Conservation (phyloP, 2,113 vertebrate species). For the Typhlomys cinereus region DNA sequence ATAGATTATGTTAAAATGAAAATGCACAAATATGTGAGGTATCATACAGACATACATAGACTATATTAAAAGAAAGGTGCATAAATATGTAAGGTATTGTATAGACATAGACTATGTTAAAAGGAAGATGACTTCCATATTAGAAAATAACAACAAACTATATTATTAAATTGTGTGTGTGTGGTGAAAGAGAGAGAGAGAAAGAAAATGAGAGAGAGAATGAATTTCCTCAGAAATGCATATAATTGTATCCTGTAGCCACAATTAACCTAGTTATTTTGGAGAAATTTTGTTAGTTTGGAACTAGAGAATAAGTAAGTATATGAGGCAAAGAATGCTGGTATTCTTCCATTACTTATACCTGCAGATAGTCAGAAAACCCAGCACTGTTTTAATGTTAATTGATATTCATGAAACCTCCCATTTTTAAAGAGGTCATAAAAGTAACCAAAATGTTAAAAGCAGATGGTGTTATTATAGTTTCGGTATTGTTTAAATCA, state of each 20-base stretch:
- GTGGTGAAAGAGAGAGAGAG: fast-evolving
- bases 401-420: not conserved
- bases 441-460: not conserved
- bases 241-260: not conserved
- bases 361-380: not conserved
- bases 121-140: too few species aligned
- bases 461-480: not conserved
- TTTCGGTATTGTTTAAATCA: not conserved
- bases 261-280: slow-evolving; percentile 39
- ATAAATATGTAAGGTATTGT: too few species aligned
- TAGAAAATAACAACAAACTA: too few species aligned
- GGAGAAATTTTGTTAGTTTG: not conserved
- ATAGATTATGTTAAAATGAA: too few species aligned
- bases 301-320: not conserved
- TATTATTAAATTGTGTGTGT: too few species aligned
- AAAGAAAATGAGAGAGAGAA: not conserved
- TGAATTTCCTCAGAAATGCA: slow-evolving; percentile 12
- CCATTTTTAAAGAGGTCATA: not conserved
- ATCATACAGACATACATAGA: too few species aligned
- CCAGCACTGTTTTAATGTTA: not conserved
- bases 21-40: too few species aligned
- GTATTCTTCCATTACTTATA: not conserved
- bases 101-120: too few species aligned
- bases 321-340: not conserved
- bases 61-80: too few species aligned